Evolutionary conservation across 35 echinoderm and acorn worm species (phyloP).

Genomic region (Hemicentrotus pulcherrimus): DNA sequence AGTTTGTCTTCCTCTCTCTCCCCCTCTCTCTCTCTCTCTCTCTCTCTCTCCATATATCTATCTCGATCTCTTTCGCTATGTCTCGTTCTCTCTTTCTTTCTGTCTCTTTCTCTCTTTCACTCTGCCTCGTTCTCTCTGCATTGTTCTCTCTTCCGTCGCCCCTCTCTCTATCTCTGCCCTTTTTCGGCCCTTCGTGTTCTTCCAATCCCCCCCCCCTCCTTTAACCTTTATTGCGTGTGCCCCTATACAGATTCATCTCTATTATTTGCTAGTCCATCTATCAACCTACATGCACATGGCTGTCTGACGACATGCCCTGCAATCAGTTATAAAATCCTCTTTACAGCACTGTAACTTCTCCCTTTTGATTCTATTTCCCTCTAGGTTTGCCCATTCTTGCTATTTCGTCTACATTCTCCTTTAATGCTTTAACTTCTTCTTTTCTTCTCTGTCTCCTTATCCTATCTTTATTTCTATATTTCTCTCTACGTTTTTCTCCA

Average conservation of each 20-base stretch:
- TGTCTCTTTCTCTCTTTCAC: not conserved
- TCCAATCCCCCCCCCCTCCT: not conserved
- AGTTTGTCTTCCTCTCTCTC: too few relatives aligned
- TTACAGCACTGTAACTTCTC: not conserved
- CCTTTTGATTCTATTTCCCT: not conserved
- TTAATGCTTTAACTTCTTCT: too few relatives aligned
- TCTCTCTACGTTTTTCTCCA: not conserved
- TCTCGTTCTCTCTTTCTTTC: not conserved
- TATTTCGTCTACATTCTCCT: too few relatives aligned
- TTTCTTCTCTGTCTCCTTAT: too few relatives aligned
- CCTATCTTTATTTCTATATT: too few relatives aligned
- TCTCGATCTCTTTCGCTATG: too few relatives aligned
- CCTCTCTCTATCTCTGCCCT: not conserved
- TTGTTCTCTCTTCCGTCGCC: not conserved
- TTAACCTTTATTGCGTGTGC: not conserved
- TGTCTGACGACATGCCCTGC: not conserved
- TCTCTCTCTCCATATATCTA: not conserved
- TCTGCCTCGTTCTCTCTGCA: not conserved
- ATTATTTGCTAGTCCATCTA: not conserved
- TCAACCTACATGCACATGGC: not conserved
- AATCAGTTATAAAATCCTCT: not conserved
- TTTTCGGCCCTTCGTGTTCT: not conserved
- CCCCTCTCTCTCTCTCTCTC: not conserved
- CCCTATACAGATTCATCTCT: not conserved
- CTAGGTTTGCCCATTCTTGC: too few relatives aligned